Evolutionary conservation across 2,113 vertebrate species (phyloP).

Genomic region (Pelodiscus sinensis): DNA sequence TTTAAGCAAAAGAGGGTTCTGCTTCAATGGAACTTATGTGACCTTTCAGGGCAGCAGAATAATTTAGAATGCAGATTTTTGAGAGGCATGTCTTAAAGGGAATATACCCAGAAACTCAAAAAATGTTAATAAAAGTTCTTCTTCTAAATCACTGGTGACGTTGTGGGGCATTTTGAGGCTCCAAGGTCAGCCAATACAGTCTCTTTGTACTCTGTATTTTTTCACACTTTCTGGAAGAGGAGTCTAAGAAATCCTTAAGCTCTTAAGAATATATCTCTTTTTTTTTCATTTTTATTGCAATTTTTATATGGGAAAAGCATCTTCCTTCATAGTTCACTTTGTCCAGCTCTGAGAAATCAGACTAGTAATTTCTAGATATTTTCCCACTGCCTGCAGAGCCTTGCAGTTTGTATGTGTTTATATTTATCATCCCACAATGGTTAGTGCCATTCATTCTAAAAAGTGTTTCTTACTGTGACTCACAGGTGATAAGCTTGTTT

Average conservation of each 20-base stretch:
- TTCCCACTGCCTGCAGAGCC: constrained; percentile 26
- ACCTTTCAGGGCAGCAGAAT: constrained; percentile 34
- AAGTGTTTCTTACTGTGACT: constrained; percentile 63
- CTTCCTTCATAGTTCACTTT: constrained; percentile 56
- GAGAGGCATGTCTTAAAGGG: constrained; percentile 43
- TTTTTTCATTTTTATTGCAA: constrained; percentile 4
- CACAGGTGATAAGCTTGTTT: constrained; percentile 65
- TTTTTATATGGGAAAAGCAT: constrained; percentile 49
- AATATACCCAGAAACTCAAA: constrained; percentile 60
- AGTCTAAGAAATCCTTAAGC: constrained; percentile 43
- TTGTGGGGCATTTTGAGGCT: constrained; percentile 39
- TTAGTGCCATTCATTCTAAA: constrained; percentile 56
- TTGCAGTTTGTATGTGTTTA: constrained; percentile 34
- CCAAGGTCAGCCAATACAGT: constrained; percentile 50
- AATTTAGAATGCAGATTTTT: constrained; percentile 56
- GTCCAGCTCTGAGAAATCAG: neutral
- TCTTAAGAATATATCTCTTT: constrained; percentile 18
- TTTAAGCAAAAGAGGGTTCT: constrained; percentile 40
- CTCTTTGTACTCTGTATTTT: constrained; percentile 3
- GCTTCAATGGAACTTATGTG: constrained; percentile 38
- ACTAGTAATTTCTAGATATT: constrained; percentile 35
- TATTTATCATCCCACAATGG: constrained; percentile 45
- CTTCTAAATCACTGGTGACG: constrained; percentile 42
- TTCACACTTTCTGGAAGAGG: constrained; percentile 27
- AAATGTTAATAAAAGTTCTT: constrained; percentile 63